These are phyloP conservation scores for Gambusia holbrooki DNA, from an alignment of 2,113 vertebrate genomes.

Conservation along the genomic window DNA sequence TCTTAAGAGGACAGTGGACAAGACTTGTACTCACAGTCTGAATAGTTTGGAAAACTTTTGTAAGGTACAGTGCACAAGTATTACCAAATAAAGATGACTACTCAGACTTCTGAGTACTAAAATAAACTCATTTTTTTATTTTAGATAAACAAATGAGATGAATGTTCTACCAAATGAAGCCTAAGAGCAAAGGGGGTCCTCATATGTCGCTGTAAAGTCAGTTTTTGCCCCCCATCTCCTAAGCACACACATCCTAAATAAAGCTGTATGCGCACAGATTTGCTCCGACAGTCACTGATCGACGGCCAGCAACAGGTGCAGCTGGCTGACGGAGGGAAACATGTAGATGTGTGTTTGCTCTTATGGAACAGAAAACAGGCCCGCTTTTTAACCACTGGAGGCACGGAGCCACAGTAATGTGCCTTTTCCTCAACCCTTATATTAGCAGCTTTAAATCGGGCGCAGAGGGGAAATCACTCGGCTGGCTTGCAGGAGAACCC, in stretches of 20 bases:
- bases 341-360: slow-evolving; percentile 26
- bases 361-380: slow-evolving; percentile 62
- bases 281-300: slow-evolving; percentile 37
- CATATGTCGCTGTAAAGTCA: neutral
- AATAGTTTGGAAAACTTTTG: too few relatives aligned
- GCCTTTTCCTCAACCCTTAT: slow-evolving; percentile 43
- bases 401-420: slow-evolving; percentile 45
- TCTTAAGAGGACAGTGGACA: too few relatives aligned
- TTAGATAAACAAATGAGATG: too few relatives aligned
- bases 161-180: neutral
- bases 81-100: too few relatives aligned
- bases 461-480: slow-evolving; percentile 18
- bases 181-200: neutral
- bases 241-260: neutral
- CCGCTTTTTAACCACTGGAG: slow-evolving; percentile 48
- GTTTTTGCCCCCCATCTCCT: neutral
- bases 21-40: too few relatives aligned
- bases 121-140: too few relatives aligned
- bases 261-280: slow-evolving; percentile 27
- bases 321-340: slow-evolving; percentile 33
- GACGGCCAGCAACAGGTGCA: slow-evolving; percentile 72
- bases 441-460: slow-evolving; percentile 54
- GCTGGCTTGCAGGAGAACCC: slow-evolving; percentile 26
- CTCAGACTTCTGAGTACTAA: too few relatives aligned
- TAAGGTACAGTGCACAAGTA: too few relatives aligned